These are phyloP conservation scores for Peromyscus melanophrys DNA, from an alignment of 2,797 vertebrate genomes.

Conservation along the genomic window DNA sequence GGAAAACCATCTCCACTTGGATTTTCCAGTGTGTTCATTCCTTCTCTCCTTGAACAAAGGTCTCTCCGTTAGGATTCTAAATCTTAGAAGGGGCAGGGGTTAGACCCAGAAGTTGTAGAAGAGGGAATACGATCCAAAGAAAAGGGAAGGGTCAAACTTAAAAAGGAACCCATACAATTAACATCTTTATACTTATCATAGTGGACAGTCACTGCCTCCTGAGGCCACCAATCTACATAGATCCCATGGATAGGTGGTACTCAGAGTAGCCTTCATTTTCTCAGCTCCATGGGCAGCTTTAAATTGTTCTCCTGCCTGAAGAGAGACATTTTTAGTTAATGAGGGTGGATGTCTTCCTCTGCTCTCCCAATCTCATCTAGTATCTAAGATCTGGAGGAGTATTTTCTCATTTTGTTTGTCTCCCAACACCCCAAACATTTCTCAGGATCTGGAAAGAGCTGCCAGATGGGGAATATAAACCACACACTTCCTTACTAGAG, in stretches of 20 bases:
- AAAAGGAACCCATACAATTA: background rate
- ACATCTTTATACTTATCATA: background rate
- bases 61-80: conserved; percentile 4
- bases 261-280: background rate
- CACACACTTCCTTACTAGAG: conserved; percentile 8
- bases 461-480: background rate
- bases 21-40: conserved; percentile 29
- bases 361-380: background rate
- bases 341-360: background rate
- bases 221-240: background rate
- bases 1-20: background rate
- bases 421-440: background rate
- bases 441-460: background rate
- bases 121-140: conserved; percentile 54
- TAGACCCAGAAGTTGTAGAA: background rate
- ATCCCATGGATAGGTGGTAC: background rate
- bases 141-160: conserved; percentile 44
- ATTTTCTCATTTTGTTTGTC: background rate
- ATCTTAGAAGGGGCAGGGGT: background rate
- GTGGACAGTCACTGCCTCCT: background rate
- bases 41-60: background rate
- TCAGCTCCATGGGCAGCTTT: background rate
- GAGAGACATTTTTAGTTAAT: conserved; percentile 31
- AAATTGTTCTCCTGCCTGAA: conserved; percentile 8
- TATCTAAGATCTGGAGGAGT: background rate